phyloP scores from a whole-genome alignment of 2,888 invertebrate species.

The Acutogordius australiensis region DNA sequence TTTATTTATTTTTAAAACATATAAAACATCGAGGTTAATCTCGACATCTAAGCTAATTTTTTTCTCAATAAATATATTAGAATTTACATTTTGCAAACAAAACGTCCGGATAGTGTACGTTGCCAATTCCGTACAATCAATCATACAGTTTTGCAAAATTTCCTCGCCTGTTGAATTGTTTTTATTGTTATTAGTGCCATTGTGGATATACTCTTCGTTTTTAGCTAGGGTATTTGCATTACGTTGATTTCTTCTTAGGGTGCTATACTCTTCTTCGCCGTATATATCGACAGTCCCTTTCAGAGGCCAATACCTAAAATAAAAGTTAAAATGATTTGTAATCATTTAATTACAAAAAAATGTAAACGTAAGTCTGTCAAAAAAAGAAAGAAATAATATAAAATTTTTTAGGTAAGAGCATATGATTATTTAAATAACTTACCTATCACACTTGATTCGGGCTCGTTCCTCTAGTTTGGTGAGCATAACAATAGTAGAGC shows the following conservation, averaged over 20 bases:
- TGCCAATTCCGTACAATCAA: conserved; percentile 77
- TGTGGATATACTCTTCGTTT: no score
- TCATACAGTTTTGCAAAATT: conserved; percentile 63
- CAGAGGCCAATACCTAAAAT: conserved; percentile 90
- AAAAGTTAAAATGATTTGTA: conserved; percentile 19
- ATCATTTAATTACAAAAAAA: not conserved
- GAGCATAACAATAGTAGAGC: conserved; percentile 93
- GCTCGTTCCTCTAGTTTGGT: conserved; percentile 86
- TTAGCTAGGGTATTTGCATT: no score
- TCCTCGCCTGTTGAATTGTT: not conserved
- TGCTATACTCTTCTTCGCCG: conserved; percentile 27
- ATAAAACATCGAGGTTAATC: no score
- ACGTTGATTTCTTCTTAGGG: no score
- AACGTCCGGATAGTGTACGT: conserved; percentile 93
- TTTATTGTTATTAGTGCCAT: not conserved
- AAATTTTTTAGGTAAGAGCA: no score
- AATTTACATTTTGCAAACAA: conserved; percentile 39
- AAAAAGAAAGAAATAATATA: not conserved
- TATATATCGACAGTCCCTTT: conserved; percentile 71
- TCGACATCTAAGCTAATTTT: no score
- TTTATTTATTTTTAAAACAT: no score
- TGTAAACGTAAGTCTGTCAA: not conserved
- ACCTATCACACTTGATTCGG: conserved; percentile 37
- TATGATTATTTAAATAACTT: no score
- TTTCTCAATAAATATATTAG: no score